Conservation (phyloP, 2,888 invertebrate species). For the Ctenicera cuprea region DNA sequence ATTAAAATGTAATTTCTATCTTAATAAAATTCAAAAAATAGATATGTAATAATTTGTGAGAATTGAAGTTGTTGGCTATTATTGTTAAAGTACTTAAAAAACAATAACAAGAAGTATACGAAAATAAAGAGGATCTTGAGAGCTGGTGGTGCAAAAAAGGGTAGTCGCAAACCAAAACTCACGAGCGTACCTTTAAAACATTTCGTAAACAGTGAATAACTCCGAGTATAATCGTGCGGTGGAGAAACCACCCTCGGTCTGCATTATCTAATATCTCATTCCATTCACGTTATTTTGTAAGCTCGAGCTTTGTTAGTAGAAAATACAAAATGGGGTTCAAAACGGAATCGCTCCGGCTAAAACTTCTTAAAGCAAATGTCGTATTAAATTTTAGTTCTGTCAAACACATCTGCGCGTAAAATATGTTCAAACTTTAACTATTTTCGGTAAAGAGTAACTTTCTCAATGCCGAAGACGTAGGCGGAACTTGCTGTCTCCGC, state of each 20-base stretch:
- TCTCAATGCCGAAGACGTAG: conserved; percentile 46
- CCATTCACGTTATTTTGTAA: conserved; percentile 63
- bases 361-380: conserved; percentile 61
- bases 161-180: conserved; percentile 4
- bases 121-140: background rate
- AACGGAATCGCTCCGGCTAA: conserved; percentile 60
- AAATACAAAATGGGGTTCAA: conserved; percentile 63
- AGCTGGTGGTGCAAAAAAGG: conserved; percentile 7
- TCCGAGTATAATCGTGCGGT: conserved; percentile 32
- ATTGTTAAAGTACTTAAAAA: no score
- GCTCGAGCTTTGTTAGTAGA: conserved; percentile 62
- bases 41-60: no score
- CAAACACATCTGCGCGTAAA: conserved; percentile 66
- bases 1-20: no score
- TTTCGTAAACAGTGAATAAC: conserved; percentile 32
- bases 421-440: conserved; percentile 66
- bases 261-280: conserved; percentile 59
- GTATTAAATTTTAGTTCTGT: conserved; percentile 66
- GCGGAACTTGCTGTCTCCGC: conserved; percentile 50
- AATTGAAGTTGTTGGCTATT: no score
- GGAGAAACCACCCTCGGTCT: conserved; percentile 30
- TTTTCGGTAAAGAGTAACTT: conserved; percentile 57
- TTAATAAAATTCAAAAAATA: no score
- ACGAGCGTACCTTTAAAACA: conserved; percentile 22
- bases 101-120: background rate